Base-by-base conservation (phyloP, 2,113 vertebrate species). In the Rattus norvegicus region DNA sequence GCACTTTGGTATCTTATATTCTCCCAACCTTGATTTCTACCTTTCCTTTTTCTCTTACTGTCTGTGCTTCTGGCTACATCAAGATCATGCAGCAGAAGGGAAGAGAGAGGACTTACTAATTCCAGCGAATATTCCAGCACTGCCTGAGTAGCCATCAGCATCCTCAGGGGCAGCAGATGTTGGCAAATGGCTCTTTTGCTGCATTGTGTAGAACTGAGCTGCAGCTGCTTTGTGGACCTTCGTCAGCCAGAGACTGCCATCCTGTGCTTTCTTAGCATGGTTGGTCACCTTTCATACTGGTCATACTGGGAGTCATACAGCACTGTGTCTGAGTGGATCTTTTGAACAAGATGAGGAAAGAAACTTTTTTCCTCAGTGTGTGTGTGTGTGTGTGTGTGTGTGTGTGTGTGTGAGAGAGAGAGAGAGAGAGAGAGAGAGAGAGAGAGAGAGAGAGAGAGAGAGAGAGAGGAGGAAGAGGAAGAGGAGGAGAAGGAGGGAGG, bases 391-490 rank as follows among this genome's bases (percentile, higher is more conserved):
- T n/a, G n/a, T n/a, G 43, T 67, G 33, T 9, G 7, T 28, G 63
- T 28, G 26, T 2, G 63, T 8, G 20, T 2, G 26, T n/a, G 7
- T 1, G 16, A 24, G 9, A 9, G 17, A 43, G n/a, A 22, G n/a
- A 73, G 72, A 39, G n/a, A 36, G 65, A 36, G 9, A 28, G 26
- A 28, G 24, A 28, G 65, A 30, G 26, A 67, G 65, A 36, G 13
- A 70, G 33, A 36, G 5, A 67, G 13, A n/a, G 36, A 19, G 69
- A 72, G 70, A 72, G 17, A 73, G 17, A 33, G 2, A 39, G 33
- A 70, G 4, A 36, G 13, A 70, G 30, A 70, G 67, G 63, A 65
- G 63, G 24, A 6, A 65, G 63, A 65, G 6, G 30, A 22, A 26
- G 22, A 63, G 4, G 22, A 4, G 22, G 61, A 63, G 20, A 65